A percentile compares a stretch with the other conserved stretches of the same genome.
Evolutionary conservation across 2,113 vertebrate species (phyloP).

Genomic region (Sinocyclocheilus maitianheensis): DNA sequence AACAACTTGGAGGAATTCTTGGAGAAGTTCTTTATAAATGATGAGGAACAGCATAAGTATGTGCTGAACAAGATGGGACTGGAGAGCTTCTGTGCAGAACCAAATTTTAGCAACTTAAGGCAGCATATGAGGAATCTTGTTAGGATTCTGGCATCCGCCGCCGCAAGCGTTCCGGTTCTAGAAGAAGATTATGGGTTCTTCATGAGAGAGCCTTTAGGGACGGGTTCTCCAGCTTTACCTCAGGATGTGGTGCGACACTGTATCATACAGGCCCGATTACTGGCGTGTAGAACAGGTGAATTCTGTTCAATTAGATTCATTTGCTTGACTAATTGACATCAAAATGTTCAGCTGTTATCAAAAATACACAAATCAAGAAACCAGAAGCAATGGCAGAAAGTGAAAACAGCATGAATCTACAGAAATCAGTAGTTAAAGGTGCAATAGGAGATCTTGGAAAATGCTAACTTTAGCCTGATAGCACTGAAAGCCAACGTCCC

Average conservation of each 20-base stretch:
- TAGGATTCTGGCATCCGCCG: slow-evolving; percentile 83
- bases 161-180: slow-evolving; percentile 81
- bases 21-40: slow-evolving; percentile 79
- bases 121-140: slow-evolving; percentile 91
- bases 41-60: slow-evolving; percentile 77
- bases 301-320: background rate
- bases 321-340: background rate
- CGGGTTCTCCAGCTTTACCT: slow-evolving; percentile 60
- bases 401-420: background rate
- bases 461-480: too few relatives aligned
- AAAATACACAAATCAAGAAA: background rate
- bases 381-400: background rate
- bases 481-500: too few relatives aligned
- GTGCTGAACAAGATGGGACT: slow-evolving; percentile 85
- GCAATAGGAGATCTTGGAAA: too few relatives aligned
- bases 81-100: slow-evolving; percentile 89
- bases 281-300: slow-evolving; percentile 91
- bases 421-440: too few relatives aligned
- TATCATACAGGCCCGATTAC: slow-evolving; percentile 86
- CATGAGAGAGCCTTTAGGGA: slow-evolving; percentile 59
- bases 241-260: slow-evolving; percentile 88
- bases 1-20: slow-evolving; percentile 81
- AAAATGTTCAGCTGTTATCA: background rate
- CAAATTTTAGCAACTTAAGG: slow-evolving; percentile 87
- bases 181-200: slow-evolving; percentile 84